phyloP scores from a whole-genome alignment of 2,113 vertebrate species.

The Andinoacara biseriatus region DNA sequence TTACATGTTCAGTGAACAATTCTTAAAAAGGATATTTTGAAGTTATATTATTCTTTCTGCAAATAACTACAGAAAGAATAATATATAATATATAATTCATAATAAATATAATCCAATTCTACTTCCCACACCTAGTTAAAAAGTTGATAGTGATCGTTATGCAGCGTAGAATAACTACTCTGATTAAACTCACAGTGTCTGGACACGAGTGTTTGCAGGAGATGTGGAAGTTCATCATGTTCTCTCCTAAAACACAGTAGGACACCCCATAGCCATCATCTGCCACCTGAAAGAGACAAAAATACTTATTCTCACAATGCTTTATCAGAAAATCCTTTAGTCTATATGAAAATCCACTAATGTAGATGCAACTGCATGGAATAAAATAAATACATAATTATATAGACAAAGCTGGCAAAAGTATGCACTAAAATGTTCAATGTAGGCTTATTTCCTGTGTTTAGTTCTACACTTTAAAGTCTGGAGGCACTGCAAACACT shows the following conservation, averaged over 20 bases:
- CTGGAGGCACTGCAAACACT: not conserved
- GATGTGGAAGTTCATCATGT: constrained; percentile 88
- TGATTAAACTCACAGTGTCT: constrained; percentile 82
- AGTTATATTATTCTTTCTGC: not conserved
- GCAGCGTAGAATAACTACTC: not conserved
- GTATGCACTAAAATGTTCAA: not conserved
- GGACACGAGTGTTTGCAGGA: constrained; percentile 88
- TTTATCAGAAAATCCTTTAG: too few relatives aligned
- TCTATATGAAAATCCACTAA: not conserved
- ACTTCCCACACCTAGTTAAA: not conserved
- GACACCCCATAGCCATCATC: constrained; percentile 91
- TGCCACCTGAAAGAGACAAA: constrained; percentile 78
- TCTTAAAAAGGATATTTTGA: too few relatives aligned
- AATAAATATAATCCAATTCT: too few relatives aligned
- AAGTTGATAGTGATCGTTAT: not conserved
- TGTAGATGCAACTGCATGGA: not conserved
- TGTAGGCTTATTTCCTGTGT: not conserved
- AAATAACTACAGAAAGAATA: not conserved
- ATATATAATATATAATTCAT: not conserved
- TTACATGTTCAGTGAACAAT: not conserved
- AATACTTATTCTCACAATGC: not conserved
- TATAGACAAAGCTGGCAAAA: too few relatives aligned
- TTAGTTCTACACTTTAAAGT: not conserved
- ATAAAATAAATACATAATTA: not conserved
- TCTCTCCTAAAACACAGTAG: constrained; percentile 85